Conservation (phyloP, 2,797 vertebrate genomes). For the Ispidina picta region DNA sequence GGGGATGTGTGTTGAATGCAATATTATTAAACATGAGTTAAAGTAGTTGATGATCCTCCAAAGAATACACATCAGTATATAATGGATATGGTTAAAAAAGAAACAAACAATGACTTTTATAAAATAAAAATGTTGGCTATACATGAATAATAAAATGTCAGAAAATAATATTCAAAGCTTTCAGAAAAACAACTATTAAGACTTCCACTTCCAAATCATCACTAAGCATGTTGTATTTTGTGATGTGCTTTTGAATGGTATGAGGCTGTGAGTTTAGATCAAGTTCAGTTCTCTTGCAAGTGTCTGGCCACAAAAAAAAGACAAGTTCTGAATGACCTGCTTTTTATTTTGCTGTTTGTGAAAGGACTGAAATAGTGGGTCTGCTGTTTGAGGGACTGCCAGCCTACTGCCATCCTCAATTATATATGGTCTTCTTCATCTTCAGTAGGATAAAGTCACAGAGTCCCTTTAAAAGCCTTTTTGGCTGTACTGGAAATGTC, state of each 20-base stretch:
- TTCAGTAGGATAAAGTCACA: background rate
- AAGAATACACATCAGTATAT: background rate
- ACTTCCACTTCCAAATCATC: background rate
- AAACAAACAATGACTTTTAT: background rate
- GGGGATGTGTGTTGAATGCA: background rate
- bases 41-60: background rate
- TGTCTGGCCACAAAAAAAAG: background rate
- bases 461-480: background rate
- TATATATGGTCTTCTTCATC: background rate
- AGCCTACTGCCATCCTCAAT: slow-evolving; percentile 21
- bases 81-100: background rate
- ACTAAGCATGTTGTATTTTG: background rate
- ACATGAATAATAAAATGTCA: background rate
- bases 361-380: background rate
- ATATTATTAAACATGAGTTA: background rate
- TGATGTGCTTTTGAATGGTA: background rate
- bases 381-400: slow-evolving; percentile 6
- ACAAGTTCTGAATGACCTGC: background rate
- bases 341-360: slow-evolving; percentile 35
- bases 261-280: background rate
- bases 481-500: background rate
- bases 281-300: background rate
- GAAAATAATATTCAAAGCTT: background rate
- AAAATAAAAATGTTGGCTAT: background rate
- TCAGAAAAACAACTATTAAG: background rate